A percentile compares a stretch with the other conserved stretches of the same genome.
Conservation (phyloP, 2,797 vertebrate genomes). For the Tiaroga cobitis region DNA sequence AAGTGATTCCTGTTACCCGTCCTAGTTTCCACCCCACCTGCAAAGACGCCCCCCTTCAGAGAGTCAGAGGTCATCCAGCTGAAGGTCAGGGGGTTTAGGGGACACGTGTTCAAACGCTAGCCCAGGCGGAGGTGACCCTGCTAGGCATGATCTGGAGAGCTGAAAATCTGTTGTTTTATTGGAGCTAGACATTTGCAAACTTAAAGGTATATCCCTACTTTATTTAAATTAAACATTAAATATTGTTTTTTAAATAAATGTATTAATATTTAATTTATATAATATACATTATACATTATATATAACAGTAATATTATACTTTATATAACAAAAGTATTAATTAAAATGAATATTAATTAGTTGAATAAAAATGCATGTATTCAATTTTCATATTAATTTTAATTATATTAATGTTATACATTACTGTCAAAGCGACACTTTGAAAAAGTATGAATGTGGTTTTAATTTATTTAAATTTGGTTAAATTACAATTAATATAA, state of each 20-base stretch:
- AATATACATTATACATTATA: neutral
- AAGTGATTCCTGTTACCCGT: constrained; percentile 11
- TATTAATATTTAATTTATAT: neutral
- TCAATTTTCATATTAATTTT: neutral
- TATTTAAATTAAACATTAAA: neutral
- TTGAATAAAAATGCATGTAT: neutral
- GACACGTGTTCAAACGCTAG: constrained; percentile 17
- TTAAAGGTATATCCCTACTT: neutral
- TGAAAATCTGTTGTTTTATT: constrained; percentile 38
- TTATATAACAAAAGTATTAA: neutral
- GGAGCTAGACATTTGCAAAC: constrained; percentile 2
- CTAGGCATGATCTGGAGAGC: constrained; percentile 26
- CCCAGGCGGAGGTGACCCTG: constrained; percentile 41
- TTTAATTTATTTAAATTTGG: neutral
- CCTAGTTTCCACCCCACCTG: constrained; percentile 53
- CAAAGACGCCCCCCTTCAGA: constrained; percentile 23
- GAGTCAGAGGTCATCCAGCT: constrained; percentile 34
- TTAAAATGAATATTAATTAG: neutral
- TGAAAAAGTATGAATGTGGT: neutral
- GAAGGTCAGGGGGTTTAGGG: constrained; percentile 55
- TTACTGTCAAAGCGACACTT: neutral
- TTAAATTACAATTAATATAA: neutral
- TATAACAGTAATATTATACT: neutral
- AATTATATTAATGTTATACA: neutral
- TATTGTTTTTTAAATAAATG: neutral